phyloP scores from a whole-genome alignment of 2,888 invertebrate genomes.

The Argyra leucocephala region DNA sequence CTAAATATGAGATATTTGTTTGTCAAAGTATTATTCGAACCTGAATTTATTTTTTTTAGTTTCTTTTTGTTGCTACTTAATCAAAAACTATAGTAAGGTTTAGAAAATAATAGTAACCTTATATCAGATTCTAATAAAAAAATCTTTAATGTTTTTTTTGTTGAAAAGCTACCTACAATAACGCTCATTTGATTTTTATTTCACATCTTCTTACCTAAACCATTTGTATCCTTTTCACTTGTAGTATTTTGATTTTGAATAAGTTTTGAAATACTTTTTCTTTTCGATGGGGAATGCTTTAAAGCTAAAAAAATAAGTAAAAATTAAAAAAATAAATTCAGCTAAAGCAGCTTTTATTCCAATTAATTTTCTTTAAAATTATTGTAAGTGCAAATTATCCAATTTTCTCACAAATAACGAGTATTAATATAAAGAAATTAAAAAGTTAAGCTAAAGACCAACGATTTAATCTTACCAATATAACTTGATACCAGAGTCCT shows the following conservation, averaged over 20 bases:
- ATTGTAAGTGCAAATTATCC: background rate
- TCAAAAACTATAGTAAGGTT: too few species aligned
- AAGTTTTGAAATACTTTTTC: slow-evolving; percentile 74
- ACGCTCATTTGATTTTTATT: background rate
- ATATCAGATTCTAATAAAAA: too few species aligned
- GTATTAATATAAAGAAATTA: too few species aligned
- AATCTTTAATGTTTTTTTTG: too few species aligned
- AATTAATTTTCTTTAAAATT: background rate
- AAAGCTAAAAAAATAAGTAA: slow-evolving; percentile 55
- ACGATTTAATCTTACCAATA: slow-evolving; percentile 69
- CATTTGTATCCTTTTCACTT: slow-evolving; percentile 58
- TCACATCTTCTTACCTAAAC: slow-evolving; percentile 30
- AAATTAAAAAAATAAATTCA: background rate
- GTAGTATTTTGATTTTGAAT: slow-evolving; percentile 59
- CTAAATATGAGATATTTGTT: background rate
- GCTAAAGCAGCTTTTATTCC: background rate
- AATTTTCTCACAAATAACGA: too few species aligned
- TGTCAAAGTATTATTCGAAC: background rate
- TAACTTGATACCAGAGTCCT: slow-evolving; percentile 98
- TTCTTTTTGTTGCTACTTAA: too few species aligned
- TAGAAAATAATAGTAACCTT: too few species aligned
- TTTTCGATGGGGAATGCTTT: slow-evolving; percentile 93
- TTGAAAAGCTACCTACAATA: background rate
- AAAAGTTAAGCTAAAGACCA: background rate
- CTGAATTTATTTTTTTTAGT: too few species aligned